phyloP scores from a whole-genome alignment of 1,140 invertebrate genomes.

The Papilio machaon region DNA sequence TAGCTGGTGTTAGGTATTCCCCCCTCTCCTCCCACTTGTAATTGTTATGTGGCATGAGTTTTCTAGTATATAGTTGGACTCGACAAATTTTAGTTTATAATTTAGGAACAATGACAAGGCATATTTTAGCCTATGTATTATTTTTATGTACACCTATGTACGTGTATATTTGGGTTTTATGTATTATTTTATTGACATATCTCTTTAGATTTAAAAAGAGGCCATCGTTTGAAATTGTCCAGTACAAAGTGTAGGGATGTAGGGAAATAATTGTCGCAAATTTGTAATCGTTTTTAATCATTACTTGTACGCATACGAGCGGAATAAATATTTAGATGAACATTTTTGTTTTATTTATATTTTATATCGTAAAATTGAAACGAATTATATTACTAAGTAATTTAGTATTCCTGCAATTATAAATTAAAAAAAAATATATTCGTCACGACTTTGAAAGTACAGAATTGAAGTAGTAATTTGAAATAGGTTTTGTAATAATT shows the following conservation, averaged over 20 bases:
- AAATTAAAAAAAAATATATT: no score
- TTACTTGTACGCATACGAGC: constrained; percentile 64
- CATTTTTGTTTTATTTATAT: constrained; percentile 54
- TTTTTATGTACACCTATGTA: constrained; percentile 5
- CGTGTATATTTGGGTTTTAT: constrained; percentile 20
- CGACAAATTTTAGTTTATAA: background rate
- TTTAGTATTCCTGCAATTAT: no score
- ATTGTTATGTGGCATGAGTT: background rate
- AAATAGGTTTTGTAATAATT: no score
- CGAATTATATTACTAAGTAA: no score
- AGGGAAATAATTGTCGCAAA: constrained; percentile 48
- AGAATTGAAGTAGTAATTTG: no score
- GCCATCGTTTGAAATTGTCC: constrained; percentile 66
- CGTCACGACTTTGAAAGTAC: no score
- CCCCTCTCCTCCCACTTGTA: background rate
- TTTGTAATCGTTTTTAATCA: constrained; percentile 61
- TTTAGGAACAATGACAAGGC: background rate
- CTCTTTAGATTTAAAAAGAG: constrained; percentile 41
- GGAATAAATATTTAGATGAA: constrained; percentile 77
- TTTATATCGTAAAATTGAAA: no score
- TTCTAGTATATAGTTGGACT: background rate
- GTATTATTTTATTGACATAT: constrained; percentile 6
- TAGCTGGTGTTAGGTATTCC: background rate
- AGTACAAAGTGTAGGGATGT: constrained; percentile 73
- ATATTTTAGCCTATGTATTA: background rate